Base-by-base conservation (phyloP, 2,113 vertebrate genomes). In the Platichthys stellatus region DNA sequence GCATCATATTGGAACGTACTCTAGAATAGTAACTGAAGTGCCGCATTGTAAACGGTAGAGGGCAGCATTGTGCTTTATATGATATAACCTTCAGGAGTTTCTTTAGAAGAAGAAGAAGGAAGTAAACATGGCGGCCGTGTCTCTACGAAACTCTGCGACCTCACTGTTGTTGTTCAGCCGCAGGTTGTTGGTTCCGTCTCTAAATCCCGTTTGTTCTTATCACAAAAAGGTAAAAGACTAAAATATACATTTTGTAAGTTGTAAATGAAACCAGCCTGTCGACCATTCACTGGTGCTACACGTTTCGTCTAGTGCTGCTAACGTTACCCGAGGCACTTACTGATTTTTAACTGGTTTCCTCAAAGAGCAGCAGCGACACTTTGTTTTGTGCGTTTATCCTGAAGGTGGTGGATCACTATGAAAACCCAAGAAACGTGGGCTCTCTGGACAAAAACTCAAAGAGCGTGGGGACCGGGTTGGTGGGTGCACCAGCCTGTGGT, bases 381-480 rank as follows among this genome's bases (percentile, higher is more conserved):
- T 17, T 17, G 11, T 56, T 5, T 78, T 83, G 4, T 31, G 20
- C 56, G 18, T 4, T 47, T 43, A 20, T 73, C 26, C 18, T 21
- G 1, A 26, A 99, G 98, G 97, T 98, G 60, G 95, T 99, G 63
- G 97, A 99, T 84, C 98, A 99, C 81, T 99, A 99, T 78, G 97
- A 99, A 89, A 99, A 99, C 86, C 98, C 98, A 2, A 95, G 97
- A 80, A 99, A 99, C 0, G 97, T 99, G 28, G 98, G 98, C 2
- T 97, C 96, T 4, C 88, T 99, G 1, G 97, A 99, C 81, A 97
- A 98, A 87, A 96, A 91, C 0, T 72, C 94, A 28, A 96, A 96
- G 85, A 98, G 97, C 21, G 97, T 99, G 63, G 97, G 98, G 61
- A 99, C 98, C 0, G 98, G 98, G 18, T 86, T 99, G 89, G 97